Evolutionary conservation across 2,797 vertebrate species (phyloP), one percentile per base, ranked within the genome.

Genomic region (Nothura maculosa): DNA sequence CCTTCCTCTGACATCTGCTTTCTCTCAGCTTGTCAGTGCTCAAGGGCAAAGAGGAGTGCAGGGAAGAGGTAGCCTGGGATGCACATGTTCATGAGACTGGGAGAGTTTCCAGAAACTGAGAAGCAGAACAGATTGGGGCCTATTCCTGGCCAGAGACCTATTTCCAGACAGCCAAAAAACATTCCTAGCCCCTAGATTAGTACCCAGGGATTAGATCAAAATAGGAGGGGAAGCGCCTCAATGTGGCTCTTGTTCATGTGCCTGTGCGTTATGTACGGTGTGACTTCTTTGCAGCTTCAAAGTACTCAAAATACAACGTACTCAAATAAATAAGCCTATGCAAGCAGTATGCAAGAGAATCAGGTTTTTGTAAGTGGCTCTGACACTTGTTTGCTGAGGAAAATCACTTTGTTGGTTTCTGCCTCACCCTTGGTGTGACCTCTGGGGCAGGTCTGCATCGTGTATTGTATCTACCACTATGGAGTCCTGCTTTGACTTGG

Each of bases 111-210:
- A 96, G 94, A 85, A 96, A 89, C 82, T 86, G 89, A 96, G 92
- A 96, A 90, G 89, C 94, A 94, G 90, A 95, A 95, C 92, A 95
- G 96, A 95, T 86, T 96, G 95, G 82, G 92, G 82, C 89, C 91
- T 90, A 94, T 96, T 96, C 91, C 93, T 96, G 95, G 94, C 92
- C 94, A 87, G 85, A 94, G 92, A 96, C 95, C 95, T 93, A 95
- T 95, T 96, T 96, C 87, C 81, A 96, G 92, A 57, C 80, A 1
- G 92, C 96, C 85, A 96, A 93, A 96, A 94, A 89, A 64, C 93
- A 95, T 94, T 95, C 91, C 70, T 95, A 94, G 84, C 94, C 87
- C 89, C 48, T 87, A 91, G 80, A 95, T 80, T 94, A 95, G 85
- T 76, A 89, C 85, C 85, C 48, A 0, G 89, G 91, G 94, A 95